Conservation (phyloP, 2,113 vertebrate species). For the Hydrolagus affinis region DNA sequence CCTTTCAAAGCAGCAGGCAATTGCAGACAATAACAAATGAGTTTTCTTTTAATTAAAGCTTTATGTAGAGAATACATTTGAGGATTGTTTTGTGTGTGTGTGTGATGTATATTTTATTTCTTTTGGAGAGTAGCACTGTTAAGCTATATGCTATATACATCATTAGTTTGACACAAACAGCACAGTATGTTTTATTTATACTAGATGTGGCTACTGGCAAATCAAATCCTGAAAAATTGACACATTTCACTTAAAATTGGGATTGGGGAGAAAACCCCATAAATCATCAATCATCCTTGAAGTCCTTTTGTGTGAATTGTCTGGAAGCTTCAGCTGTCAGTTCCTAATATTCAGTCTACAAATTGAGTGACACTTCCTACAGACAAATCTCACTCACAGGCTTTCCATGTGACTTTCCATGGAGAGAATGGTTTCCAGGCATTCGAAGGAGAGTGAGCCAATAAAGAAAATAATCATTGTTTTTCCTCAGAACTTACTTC, state of each 20-base stretch:
- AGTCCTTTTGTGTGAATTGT: constrained; percentile 17
- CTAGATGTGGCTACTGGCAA: constrained; percentile 11
- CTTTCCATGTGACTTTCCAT: neutral
- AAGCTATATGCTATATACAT: constrained; percentile 11
- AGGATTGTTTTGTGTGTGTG: no score
- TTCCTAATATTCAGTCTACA: neutral
- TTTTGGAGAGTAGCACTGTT: constrained; percentile 8
- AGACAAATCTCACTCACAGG: neutral
- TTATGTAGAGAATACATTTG: neutral
- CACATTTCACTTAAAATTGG: constrained; percentile 26
- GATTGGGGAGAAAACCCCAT: neutral
- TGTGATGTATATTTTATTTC: constrained; percentile 27
- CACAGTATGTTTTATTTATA: constrained; percentile 24
- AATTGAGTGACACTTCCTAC: constrained; percentile 6
- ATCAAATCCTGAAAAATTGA: constrained; percentile 28
- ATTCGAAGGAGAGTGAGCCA: neutral
- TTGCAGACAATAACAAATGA: neutral
- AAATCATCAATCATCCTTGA: constrained; percentile 22
- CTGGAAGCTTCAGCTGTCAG: constrained; percentile 28
- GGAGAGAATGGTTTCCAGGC: neutral
- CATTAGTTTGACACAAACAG: constrained; percentile 14
- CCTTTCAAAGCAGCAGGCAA: constrained; percentile 4
- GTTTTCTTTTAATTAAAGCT: neutral
- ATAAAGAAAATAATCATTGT: neutral
- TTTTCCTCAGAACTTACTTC: neutral